Conservation (phyloP, 1,140 invertebrate species). For the Neodiprion lecontei region DNA sequence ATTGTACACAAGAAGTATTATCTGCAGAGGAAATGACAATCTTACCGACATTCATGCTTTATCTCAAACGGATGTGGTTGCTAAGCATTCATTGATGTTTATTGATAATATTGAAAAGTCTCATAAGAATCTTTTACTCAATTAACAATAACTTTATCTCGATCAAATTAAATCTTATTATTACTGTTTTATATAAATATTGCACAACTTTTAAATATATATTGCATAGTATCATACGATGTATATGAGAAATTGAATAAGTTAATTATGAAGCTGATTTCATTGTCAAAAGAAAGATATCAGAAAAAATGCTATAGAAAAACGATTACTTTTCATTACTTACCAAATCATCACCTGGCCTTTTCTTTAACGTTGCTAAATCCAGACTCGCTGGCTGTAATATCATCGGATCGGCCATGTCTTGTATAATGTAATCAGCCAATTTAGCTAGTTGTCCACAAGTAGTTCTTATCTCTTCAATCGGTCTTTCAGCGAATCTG, state of each 20-base stretch:
- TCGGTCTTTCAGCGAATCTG: slow-evolving; percentile 82
- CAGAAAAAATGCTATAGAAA: not conserved
- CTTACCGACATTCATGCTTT: slow-evolving; percentile 9
- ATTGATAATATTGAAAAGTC: slow-evolving; percentile 11
- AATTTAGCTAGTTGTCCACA: slow-evolving; percentile 76
- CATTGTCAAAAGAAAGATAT: too few relatives aligned
- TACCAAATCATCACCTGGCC: slow-evolving; percentile 76
- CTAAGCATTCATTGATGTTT: not conserved
- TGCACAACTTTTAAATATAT: too few relatives aligned
- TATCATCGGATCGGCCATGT: slow-evolving; percentile 86
- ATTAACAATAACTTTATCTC: slow-evolving; percentile 6
- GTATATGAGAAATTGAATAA: too few relatives aligned
- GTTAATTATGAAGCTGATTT: too few relatives aligned
- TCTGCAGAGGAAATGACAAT: slow-evolving; percentile 35
- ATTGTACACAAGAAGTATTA: slow-evolving; percentile 21
- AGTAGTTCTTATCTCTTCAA: slow-evolving; percentile 73
- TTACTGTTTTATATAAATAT: too few relatives aligned
- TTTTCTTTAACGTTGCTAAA: slow-evolving; percentile 85
- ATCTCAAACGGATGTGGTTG: not conserved
- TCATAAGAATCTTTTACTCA: slow-evolving; percentile 11
- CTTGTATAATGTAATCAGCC: slow-evolving; percentile 88
- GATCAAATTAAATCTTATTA: too few relatives aligned
- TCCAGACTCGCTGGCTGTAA: slow-evolving; percentile 88
- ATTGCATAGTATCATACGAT: too few relatives aligned
- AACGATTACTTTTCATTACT: slow-evolving; percentile 22